Base-by-base conservation (phyloP, 2,888 invertebrate species). In the Chloroclystis v-ata region DNA sequence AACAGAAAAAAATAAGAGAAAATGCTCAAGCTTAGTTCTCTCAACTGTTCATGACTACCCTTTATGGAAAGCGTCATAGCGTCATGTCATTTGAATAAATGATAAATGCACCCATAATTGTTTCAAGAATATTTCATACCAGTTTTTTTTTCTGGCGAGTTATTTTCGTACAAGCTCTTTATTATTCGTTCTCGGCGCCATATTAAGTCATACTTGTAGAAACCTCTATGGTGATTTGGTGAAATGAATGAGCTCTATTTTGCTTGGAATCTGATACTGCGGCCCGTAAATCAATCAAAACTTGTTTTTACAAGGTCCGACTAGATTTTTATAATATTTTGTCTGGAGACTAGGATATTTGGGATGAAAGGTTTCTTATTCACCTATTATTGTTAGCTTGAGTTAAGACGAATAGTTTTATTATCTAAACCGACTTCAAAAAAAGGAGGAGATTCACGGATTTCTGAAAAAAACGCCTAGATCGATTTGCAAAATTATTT, bases 221-320 rank as follows among this genome's bases (percentile, higher is more conserved):
- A n/a, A n/a, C n/a, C n/a, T n/a, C n/a, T n/a, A 76, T 67, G 72
- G 72, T 77, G 69, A 77, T 79, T 78, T 76, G 70, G 69, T 61
- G 69, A 78, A 75, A 76, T 77, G 42, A 73, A 78, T 67, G 72
- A 65, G 65, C 51, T 70, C 69, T 63, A 73, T 75, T 72, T 69
- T 66, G 59, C 48, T 44, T 51, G 58, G 71, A 72, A 72, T 75
- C 59, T 60, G 56, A 65, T 59, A 57, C 56, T 39, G 54, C 67
- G 63, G 62, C 49, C 45, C 49, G 54, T 55, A 55, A 55, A 55
- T 54, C 48, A 53, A 37, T 49, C 48, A 54, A 44, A 54, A 54
- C 47, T 47, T 33, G 51, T 52, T 57, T 37, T 12, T n/a, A n/a
- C 9, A 43, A 45, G 16, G 45, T 37, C 37, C 14, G 32, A 33